Evolutionary conservation across 2,888 invertebrate genomes (phyloP).

Genomic region (Cephus sareptanus): DNA sequence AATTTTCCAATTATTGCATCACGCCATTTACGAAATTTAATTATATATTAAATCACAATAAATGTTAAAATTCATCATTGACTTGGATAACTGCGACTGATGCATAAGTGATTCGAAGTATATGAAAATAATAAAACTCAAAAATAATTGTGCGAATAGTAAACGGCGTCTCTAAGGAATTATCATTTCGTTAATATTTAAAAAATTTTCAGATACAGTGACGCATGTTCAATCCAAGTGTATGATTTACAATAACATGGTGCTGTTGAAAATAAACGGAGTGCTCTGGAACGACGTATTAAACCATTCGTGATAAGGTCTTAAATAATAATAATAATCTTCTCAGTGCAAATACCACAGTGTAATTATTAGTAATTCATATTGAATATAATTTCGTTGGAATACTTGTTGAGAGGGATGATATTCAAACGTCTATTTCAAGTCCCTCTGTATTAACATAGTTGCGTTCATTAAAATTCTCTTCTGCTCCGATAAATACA

Average conservation of each 20-base stretch:
- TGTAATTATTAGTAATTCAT: background rate
- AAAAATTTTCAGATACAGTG: background rate
- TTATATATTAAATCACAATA: background rate
- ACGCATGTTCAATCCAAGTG: background rate
- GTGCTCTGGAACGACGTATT: background rate
- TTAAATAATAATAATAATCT: background rate
- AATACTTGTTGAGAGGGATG: background rate
- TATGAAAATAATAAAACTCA: background rate
- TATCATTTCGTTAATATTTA: background rate
- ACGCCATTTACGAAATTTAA: background rate
- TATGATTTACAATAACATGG: background rate
- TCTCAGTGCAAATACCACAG: background rate
- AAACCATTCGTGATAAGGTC: background rate
- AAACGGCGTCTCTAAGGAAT: background rate
- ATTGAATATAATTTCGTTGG: background rate
- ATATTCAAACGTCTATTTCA: background rate
- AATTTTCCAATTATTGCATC: background rate
- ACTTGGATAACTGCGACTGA: background rate
- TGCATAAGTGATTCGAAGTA: background rate
- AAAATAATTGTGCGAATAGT: background rate
- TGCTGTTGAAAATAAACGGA: background rate
- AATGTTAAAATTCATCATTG: background rate
- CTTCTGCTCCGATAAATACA: background rate
- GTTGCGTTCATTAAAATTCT: background rate
- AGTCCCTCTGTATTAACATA: background rate